A percentile compares a stretch with the other conserved stretches of the same genome.
phyloP scores from a whole-genome alignment of 1,140 invertebrate genomes.

The Drosophila kohkoa region DNA sequence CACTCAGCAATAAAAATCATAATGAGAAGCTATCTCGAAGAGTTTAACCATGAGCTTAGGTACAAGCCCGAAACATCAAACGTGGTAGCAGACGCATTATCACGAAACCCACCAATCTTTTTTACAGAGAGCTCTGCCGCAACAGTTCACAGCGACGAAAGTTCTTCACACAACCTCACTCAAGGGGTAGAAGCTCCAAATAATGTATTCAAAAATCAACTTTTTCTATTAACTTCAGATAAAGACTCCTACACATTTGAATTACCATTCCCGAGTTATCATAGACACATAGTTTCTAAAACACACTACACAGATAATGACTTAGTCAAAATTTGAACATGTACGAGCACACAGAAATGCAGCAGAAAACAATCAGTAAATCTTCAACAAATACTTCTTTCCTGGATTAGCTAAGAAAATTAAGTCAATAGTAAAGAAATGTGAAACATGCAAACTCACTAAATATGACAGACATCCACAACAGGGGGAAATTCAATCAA shows the following conservation, averaged over 20 bases:
- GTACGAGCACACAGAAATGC: background rate
- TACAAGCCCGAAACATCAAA: background rate
- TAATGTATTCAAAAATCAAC: constrained; percentile 8
- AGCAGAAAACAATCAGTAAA: background rate
- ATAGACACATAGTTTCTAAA: constrained; percentile 20
- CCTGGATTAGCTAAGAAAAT: background rate
- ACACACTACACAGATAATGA: background rate
- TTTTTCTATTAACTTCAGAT: background rate
- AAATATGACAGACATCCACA: background rate
- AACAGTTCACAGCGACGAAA: constrained; percentile 24
- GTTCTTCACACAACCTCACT: constrained; percentile 32
- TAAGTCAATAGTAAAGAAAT: background rate
- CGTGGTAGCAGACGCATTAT: constrained; percentile 6
- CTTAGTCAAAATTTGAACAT: constrained; percentile 14
- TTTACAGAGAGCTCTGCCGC: background rate
- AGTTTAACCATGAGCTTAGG: background rate
- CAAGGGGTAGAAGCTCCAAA: constrained; percentile 24
- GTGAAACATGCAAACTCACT: background rate
- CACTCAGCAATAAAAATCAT: constrained; percentile 82
- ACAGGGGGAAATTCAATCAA: background rate
- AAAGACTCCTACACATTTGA: background rate
- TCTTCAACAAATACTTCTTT: background rate
- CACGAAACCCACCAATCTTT: background rate
- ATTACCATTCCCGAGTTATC: constrained; percentile 8
- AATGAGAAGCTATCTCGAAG: constrained; percentile 29